phyloP scores from a whole-genome alignment of 2,797 vertebrate species.

The Chromobotia macracanthus region DNA sequence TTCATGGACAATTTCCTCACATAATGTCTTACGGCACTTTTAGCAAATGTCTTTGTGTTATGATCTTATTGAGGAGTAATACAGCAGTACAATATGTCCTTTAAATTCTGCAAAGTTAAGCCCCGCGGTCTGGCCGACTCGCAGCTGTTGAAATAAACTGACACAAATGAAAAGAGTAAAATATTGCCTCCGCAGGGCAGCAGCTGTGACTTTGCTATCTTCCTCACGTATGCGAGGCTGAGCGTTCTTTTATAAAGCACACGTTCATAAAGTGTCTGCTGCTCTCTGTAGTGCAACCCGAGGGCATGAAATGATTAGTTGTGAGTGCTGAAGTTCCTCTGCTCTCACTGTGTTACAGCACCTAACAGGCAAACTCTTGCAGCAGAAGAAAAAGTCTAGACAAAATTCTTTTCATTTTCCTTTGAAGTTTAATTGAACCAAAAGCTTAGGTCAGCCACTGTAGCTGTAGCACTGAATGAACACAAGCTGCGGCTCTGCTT shows the following conservation, averaged over 20 bases:
- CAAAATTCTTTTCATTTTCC: constrained; percentile 11
- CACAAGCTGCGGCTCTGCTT: constrained; percentile 2
- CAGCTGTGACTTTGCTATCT: constrained; percentile 41
- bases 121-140: not conserved
- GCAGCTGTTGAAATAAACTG: constrained; percentile 56
- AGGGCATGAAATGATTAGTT: constrained; percentile 30
- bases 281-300: constrained; percentile 62
- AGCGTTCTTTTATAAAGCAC: constrained; percentile 67
- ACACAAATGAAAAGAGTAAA: constrained; percentile 57
- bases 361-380: constrained; percentile 19
- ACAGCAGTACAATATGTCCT: not conserved
- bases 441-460: constrained; percentile 14
- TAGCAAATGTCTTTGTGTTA: not conserved
- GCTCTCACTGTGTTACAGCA: not conserved
- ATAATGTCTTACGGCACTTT: not conserved
- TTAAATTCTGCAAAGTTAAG: constrained; percentile 15
- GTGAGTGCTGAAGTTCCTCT: constrained; percentile 4
- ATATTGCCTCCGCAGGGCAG: constrained; percentile 65
- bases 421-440: constrained; percentile 35
- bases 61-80: not conserved
- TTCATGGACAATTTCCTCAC: not conserved
- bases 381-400: constrained; percentile 17
- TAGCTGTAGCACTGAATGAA: too few relatives aligned
- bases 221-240: constrained; percentile 62
- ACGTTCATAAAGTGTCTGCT: constrained; percentile 33